These are phyloP conservation scores for Siphonodentalium dalli DNA, from an alignment of 2,888 invertebrate genomes.

Conservation along the genomic window DNA sequence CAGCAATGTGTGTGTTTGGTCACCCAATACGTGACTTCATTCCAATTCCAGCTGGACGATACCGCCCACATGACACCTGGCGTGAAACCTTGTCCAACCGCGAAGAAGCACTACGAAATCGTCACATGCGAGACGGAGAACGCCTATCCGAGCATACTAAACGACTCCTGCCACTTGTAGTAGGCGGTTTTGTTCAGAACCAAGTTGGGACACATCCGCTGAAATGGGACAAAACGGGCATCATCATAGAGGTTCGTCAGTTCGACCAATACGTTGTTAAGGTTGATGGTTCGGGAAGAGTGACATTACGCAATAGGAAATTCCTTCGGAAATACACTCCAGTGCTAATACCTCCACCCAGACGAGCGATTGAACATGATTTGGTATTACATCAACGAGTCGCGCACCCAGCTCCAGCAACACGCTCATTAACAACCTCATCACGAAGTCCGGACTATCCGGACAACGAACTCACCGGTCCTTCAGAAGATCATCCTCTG, in stretches of 20 bases:
- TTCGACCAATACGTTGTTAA: conserved; percentile 30
- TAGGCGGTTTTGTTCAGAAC: conserved; percentile 37
- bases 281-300: conserved; percentile 31
- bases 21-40: conserved; percentile 34
- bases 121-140: conserved; percentile 34
- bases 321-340: conserved; percentile 25
- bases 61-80: conserved; percentile 33
- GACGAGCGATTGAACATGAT: conserved; percentile 5
- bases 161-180: conserved; percentile 22
- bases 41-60: conserved; percentile 28
- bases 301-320: conserved; percentile 33
- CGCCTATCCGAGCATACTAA: conserved; percentile 32
- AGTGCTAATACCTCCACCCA: conserved; percentile 2
- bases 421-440: no score
- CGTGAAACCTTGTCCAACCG: conserved; percentile 21
- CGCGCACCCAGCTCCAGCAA: no score
- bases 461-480: no score
- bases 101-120: conserved; percentile 34
- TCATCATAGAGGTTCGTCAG: conserved; percentile 37
- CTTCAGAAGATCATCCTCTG: no score
- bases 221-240: conserved; percentile 42
- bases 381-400: no score
- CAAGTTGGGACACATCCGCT: conserved; percentile 33
- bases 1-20: conserved; percentile 36
- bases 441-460: no score